Percentiles rank a stretch among this genome's conserved stretches.
Conservation (phyloP, 1,140 invertebrate genomes). For the Rhagoletis pomonella region DNA sequence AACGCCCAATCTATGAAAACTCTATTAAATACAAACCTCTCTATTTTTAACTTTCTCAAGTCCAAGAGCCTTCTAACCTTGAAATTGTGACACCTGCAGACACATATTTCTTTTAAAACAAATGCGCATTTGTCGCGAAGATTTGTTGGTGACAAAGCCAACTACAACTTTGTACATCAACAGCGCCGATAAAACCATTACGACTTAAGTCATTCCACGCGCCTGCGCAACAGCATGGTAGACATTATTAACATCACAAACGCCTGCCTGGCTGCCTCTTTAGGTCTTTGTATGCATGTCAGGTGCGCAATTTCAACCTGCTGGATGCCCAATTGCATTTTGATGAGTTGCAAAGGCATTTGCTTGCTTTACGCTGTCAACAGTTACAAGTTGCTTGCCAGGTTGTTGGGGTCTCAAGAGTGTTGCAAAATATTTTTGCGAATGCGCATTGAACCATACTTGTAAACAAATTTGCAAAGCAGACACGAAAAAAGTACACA, state of each 20-base stretch:
- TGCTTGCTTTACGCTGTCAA: not conserved
- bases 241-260: not conserved
- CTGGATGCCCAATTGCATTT: conserved; percentile 42
- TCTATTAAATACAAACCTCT: too few relatives aligned
- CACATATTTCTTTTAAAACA: conserved; percentile 27
- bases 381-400: not conserved
- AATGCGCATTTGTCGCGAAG: not conserved
- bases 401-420: not conserved
- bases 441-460: not conserved
- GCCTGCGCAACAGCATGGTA: conserved; percentile 5
- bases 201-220: not conserved
- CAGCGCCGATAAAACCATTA: conserved; percentile 15
- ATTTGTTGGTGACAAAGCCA: not conserved
- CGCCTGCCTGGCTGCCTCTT: not conserved
- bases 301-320: conserved; percentile 39
- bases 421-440: not conserved
- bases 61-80: conserved; percentile 21
- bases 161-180: not conserved
- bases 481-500: not conserved
- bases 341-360: conserved; percentile 41
- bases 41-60: conserved; percentile 30
- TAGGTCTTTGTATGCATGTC: conserved; percentile 2
- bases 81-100: conserved; percentile 37
- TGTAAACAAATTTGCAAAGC: not conserved
- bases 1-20: too few relatives aligned